Evolutionary conservation across 2,797 vertebrate genomes (phyloP).

Genomic region (Acrocephalus scirpaceus): DNA sequence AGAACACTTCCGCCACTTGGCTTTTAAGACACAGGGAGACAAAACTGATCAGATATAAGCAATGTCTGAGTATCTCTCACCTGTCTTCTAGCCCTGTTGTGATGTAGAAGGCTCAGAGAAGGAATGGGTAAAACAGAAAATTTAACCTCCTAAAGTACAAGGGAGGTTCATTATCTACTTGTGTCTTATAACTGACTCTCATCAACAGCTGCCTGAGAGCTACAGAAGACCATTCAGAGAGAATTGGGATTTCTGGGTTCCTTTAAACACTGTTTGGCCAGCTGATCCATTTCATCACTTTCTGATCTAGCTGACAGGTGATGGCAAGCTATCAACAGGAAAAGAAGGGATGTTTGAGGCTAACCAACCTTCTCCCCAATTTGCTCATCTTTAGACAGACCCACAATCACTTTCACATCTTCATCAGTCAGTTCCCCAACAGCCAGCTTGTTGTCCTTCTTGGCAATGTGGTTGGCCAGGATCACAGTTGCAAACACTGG

Average conservation of each 20-base stretch:
- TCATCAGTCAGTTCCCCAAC: conserved; percentile 93
- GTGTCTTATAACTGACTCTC: neutral
- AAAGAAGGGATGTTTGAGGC: neutral
- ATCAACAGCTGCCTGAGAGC: neutral
- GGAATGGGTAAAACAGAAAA: neutral
- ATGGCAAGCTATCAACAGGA: neutral
- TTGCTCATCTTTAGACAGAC: conserved; percentile 93
- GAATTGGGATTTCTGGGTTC: neutral
- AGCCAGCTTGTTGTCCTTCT: conserved; percentile 89
- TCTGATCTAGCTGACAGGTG: neutral
- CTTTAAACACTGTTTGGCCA: neutral
- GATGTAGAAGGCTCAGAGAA: neutral
- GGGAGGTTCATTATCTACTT: neutral
- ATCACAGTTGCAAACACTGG: conserved; percentile 97
- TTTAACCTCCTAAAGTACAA: neutral
- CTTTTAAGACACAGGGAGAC: neutral
- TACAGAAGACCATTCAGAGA: neutral
- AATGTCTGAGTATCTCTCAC: neutral
- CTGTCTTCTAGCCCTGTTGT: neutral
- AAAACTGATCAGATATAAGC: neutral
- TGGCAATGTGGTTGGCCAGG: conserved; percentile 92
- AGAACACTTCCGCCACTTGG: neutral
- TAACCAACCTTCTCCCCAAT: conserved; percentile 90
- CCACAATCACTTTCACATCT: conserved; percentile 90
- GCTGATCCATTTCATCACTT: neutral